Evolutionary conservation across 2,888 invertebrate species (phyloP).

Genomic region (Idaea aversata): DNA sequence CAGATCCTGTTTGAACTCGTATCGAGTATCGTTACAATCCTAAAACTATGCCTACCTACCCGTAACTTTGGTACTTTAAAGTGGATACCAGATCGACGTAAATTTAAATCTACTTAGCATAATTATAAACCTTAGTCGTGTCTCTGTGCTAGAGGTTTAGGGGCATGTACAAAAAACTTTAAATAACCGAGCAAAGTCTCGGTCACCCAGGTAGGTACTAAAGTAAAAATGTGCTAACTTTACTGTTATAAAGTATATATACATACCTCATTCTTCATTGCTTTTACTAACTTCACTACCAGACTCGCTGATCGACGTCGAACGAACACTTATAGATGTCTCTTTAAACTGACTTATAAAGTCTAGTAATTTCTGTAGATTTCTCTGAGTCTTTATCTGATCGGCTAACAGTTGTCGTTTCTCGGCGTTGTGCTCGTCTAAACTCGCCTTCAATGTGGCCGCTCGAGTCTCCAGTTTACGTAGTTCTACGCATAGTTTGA

Average conservation of each 20-base stretch:
- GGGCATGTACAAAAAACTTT: too few relatives aligned
- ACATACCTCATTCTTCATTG: constrained; percentile 64
- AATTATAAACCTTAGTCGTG: too few relatives aligned
- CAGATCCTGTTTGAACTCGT: too few relatives aligned
- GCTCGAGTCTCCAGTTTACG: constrained; percentile 70
- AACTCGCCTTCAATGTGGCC: constrained; percentile 64
- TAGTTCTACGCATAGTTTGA: constrained; percentile 66
- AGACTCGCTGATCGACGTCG: constrained; percentile 65
- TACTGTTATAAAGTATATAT: background rate
- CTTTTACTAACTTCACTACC: constrained; percentile 70
- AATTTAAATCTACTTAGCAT: too few relatives aligned
- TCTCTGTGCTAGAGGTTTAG: too few relatives aligned
- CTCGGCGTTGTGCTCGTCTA: constrained; percentile 72
- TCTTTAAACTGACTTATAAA: constrained; percentile 76
- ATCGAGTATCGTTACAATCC: too few relatives aligned
- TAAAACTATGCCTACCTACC: too few relatives aligned
- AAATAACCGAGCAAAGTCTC: too few relatives aligned
- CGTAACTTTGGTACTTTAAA: too few relatives aligned
- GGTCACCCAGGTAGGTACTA: too few relatives aligned
- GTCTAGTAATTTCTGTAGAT: constrained; percentile 72
- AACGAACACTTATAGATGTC: constrained; percentile 64
- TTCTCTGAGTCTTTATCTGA: constrained; percentile 72
- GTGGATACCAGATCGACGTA: too few relatives aligned
- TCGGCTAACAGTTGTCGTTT: constrained; percentile 69
- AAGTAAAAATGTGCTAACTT: too few relatives aligned